Evolutionary conservation across 1,140 invertebrate genomes (phyloP), one percentile per base, ranked within the genome.

Genomic region (Drosophila pallidifrons): DNA sequence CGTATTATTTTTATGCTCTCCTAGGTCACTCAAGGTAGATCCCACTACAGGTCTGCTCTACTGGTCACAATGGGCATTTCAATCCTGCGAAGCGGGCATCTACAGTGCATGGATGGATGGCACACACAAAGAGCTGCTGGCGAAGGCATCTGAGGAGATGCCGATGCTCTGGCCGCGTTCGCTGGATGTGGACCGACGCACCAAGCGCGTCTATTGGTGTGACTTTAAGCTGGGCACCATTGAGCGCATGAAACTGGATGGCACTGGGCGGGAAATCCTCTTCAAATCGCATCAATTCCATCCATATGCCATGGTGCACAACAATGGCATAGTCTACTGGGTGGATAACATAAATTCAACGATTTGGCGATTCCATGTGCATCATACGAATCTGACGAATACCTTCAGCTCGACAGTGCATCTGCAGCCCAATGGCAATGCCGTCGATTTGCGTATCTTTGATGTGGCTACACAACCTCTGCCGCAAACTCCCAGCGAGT

Each of bases 101-200:
- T 97, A 98, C 71, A 95, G 96, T 78, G 93, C 94, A 25, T 95
- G 95, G 77, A 97, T 99, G 96, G 97, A 99, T 93, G 98, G 97
- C 6, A 94, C 94, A 1, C 92, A 95, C 51, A 93, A 94, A 11
- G 92, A 92, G 60, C 66, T 91, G 32, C 93, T 96, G 45, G 81
- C 95, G 0, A 93, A 93, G 38, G 91, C 93, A 2, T 93, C 95
- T 5, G 75, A 45, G 0, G 68, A 70, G 3, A 65, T 69, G 65
- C 61, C 67, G 0, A 94, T 98, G 69, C 93, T 95, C 47, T 98
- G 97, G 96, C 98, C 98, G 1, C 97, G 96, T 93, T 97, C 97
- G 11, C 93, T 99, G 11, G 95, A 97, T 3, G 95, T 99, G 41
- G 97, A 99, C 92, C 95, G 95, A 75, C 94, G 95, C 15, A 95